Evolutionary conservation across 2,888 invertebrate genomes (phyloP).

Genomic region (Rhagium mordax): DNA sequence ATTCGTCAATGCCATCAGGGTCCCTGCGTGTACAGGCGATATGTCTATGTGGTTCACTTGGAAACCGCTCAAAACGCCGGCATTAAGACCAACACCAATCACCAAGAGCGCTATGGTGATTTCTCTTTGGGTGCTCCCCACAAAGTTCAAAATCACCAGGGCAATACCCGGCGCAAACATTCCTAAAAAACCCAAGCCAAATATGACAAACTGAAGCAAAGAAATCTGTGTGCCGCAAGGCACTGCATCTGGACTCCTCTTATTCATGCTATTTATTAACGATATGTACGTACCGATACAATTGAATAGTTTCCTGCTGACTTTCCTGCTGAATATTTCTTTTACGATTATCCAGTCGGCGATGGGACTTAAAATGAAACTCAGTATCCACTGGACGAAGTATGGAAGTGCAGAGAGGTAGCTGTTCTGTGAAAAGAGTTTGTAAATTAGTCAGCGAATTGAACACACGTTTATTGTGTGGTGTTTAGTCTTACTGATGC

Average conservation of each 20-base stretch:
- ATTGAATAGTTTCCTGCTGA: slow-evolving; percentile 49
- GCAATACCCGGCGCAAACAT: neutral
- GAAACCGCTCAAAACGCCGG: slow-evolving; percentile 72
- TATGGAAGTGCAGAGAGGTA: slow-evolving; percentile 81
- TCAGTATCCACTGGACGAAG: slow-evolving; percentile 80
- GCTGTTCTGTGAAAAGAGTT: slow-evolving; percentile 73
- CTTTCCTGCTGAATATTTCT: slow-evolving; percentile 56
- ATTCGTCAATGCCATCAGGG: slow-evolving; percentile 89
- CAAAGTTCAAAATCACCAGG: neutral
- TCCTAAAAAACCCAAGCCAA: neutral
- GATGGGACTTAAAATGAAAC: slow-evolving; percentile 79
- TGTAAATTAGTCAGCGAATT: neutral
- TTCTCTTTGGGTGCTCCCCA: neutral
- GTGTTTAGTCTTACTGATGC: slow-evolving; percentile 71
- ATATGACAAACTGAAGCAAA: too few relatives aligned
- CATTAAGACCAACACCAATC: slow-evolving; percentile 64
- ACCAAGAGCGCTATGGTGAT: neutral
- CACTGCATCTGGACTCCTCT: too few relatives aligned
- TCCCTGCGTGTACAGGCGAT: slow-evolving; percentile 87
- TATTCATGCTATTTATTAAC: too few relatives aligned
- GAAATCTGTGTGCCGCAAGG: too few relatives aligned
- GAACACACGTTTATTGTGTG: too few relatives aligned
- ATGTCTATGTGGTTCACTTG: slow-evolving; percentile 84
- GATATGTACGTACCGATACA: slow-evolving; percentile 47
- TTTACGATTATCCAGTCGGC: slow-evolving; percentile 76